Base-by-base conservation (phyloP, 2,797 vertebrate species). In the Rhadinocentrus ornatus region DNA sequence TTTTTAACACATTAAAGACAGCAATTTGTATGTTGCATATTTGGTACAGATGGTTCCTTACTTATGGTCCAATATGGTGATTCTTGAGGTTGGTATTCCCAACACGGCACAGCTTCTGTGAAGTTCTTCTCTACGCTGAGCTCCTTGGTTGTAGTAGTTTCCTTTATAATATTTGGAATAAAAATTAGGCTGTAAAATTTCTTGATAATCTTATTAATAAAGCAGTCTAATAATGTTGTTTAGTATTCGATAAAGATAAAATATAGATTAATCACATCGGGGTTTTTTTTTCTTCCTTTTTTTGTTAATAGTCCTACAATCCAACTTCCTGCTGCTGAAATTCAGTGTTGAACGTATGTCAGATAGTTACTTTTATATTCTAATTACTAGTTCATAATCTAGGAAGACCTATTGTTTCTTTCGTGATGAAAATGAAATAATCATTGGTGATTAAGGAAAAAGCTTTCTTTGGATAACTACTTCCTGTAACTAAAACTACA, bases 121-220 rank as follows among this genome's bases (percentile, higher is more conserved):
- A 75, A 99, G 94, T 88, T 99, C 98, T 78, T 95, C 91, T 92
- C 94, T 97, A 77, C 98, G 96, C 70, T 90, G 85, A 67, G 94
- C 86, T 57, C 97, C 98, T 94, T 97, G 95, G 85, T 91, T 94
- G 93, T 97, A 98, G 87, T 95, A 99, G 93, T 99, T 95, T 81
- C 98, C 98, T 99, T 88, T 60, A 79, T 22, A 88, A 89, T 0
- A 92, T 77, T 71, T 66, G 26, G 13, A 71, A 18, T 39, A 78
- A 26, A 86, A 27, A 55, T 75, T 22, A 52, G 44, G 7, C 39
- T 27, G 8, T 9, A 59, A n/a, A 9, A 48, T 22, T 22, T 48
- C 9, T 48, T 22, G n/a, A 22, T 1, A 48, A 22, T 50, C 46
- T 22, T 10, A 50, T 50, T 9, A 22, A 31, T 44, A 41, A 7